Evolutionary conservation across 2,797 vertebrate genomes (phyloP), one percentile per base, ranked within the genome.

Genomic region (Lycodopsis pacificus): DNA sequence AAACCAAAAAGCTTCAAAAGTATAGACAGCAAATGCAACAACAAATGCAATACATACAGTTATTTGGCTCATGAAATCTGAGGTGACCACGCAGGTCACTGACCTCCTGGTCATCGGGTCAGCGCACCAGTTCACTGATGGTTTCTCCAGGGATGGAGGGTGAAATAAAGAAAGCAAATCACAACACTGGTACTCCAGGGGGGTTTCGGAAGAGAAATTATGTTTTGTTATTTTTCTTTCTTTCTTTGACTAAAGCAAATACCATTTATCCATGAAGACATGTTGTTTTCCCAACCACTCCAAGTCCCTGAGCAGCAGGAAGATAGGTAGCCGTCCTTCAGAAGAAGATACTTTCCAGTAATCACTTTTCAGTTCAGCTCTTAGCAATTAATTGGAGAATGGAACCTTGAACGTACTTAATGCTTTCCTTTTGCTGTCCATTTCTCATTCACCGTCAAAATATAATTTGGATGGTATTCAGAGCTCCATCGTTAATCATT

Each of bases 71-170:
- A 40, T 34, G 32, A 38, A 56, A 70, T 58, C 15, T 56, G 42
- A 75, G 67, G 34, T 81, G 57, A 76, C 7, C 22, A n/a, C 9
- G 44, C 4, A 36, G 44, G 65, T 80, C 53, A 71, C 61, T 67
- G 77, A 81, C 76, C 74, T 76, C 46, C 15, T 44, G 59, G 62
- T 81, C 71, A 38, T 9, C 36, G 27, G 72, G 63, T 86, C 72
- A 74, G 25, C 10, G 8, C 61, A 65, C 11, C 34, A 62, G 27
- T 65, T 76, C 65, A 64, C 36, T 79, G 81, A 72, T 32, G 32
- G 48, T 48, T 75, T 71, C 81, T 71, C 40, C 5, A 32, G 76
- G 61, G 80, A 73, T 25, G 0, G 7, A 42, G 51, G 51, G 13
- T 20, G 27, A 73, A 76, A 62, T 17, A 59, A 38, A 48, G 59